Conservation (phyloP, 2,888 invertebrate species). For the Caradrina kadenii region DNA sequence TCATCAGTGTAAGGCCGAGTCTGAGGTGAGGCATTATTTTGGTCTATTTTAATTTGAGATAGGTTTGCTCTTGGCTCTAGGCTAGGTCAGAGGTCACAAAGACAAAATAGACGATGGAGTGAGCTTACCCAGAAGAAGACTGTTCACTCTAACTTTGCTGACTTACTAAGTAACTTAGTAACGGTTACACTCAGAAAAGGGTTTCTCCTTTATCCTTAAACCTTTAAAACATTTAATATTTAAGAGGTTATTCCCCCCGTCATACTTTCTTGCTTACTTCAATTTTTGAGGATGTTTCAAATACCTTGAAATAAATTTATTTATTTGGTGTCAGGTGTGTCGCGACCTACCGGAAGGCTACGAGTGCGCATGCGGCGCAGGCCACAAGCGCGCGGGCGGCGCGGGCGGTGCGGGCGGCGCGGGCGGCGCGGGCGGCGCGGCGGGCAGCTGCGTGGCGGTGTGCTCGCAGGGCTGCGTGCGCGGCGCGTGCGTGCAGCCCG, state of each 20-base stretch:
- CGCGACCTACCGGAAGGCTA: conserved; percentile 95
- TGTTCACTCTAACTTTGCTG: too few species aligned
- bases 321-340: conserved; percentile 90
- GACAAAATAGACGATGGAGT: too few species aligned
- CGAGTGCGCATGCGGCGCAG: conserved; percentile 95
- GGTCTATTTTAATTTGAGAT: too few species aligned
- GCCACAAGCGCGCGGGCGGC: conserved; percentile 84
- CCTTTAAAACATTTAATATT: too few species aligned
- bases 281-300: neutral
- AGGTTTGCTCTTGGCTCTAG: too few species aligned
- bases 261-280: neutral
- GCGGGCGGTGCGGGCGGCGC: conserved; percentile 96
- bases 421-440: conserved; percentile 93
- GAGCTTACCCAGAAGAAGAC: too few species aligned
- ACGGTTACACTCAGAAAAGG: too few species aligned
- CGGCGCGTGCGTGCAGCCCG: conserved; percentile 95
- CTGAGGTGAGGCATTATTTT: conserved; percentile 89
- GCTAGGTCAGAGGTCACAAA: too few species aligned
- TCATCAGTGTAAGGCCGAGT: conserved; percentile 96
- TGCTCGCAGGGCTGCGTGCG: conserved; percentile 96
- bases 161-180: too few species aligned
- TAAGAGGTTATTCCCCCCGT: too few species aligned
- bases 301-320: neutral
- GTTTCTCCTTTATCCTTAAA: too few species aligned
- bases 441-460: conserved; percentile 93